phyloP scores from a whole-genome alignment of 1,140 invertebrate genomes.

The Chironomus tepperi region DNA sequence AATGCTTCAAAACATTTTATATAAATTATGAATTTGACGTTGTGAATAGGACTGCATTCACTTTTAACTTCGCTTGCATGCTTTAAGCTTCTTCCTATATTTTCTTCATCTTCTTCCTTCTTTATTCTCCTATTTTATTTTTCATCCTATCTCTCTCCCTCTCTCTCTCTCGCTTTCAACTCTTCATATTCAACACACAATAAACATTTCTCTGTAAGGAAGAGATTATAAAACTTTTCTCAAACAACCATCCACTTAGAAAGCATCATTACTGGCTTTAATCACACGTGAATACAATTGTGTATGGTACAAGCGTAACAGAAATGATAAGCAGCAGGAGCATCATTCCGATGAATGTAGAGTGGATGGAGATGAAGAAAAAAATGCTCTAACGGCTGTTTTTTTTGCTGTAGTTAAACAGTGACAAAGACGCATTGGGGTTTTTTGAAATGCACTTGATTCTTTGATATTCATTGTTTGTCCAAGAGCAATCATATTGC shows the following conservation, averaged over 20 bases:
- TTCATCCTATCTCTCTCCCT: too few species aligned
- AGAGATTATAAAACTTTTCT: neutral
- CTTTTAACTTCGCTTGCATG: neutral
- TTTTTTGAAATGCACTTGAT: too few species aligned
- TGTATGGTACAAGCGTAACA: conserved; percentile 15
- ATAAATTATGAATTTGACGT: conserved; percentile 14
- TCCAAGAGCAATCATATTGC: too few species aligned
- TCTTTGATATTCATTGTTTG: too few species aligned
- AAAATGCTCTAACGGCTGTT: neutral
- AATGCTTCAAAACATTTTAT: neutral
- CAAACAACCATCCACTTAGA: conserved; percentile 22
- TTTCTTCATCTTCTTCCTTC: neutral
- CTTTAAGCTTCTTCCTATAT: neutral
- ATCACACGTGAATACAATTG: conserved; percentile 22
- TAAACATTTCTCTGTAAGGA: neutral
- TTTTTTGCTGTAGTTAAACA: too few species aligned
- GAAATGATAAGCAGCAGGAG: conserved; percentile 6
- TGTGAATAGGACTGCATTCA: neutral
- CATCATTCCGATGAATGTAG: neutral
- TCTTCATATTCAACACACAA: too few species aligned
- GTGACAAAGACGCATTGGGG: too few species aligned
- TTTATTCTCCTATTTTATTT: too few species aligned
- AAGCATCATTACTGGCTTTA: conserved; percentile 18
- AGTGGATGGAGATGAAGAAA: neutral
- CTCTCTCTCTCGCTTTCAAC: too few species aligned